Evolutionary conservation across 2,888 invertebrate species (phyloP).

Genomic region (Ormia ochracea): DNA sequence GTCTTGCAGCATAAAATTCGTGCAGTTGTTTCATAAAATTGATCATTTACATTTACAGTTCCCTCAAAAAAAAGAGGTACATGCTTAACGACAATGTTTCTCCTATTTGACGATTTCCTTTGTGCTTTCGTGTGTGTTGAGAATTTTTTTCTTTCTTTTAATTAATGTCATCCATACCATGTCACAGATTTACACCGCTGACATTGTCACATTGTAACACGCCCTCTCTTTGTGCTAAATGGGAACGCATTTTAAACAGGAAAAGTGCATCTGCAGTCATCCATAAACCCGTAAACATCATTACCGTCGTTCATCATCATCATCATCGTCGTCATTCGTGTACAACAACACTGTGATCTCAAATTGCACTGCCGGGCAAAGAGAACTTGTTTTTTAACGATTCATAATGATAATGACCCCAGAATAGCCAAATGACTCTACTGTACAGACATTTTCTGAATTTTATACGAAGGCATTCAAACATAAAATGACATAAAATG

Average conservation of each 20-base stretch:
- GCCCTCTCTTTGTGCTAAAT: slow-evolving; percentile 38
- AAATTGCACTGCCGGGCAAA: background rate
- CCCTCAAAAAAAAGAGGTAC: slow-evolving; percentile 12
- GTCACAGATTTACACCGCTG: slow-evolving; percentile 54
- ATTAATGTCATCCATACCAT: slow-evolving; percentile 54
- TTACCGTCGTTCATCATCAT: background rate
- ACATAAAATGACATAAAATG: no score
- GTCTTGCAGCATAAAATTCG: slow-evolving; percentile 1
- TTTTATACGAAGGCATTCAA: no score
- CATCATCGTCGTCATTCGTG: background rate
- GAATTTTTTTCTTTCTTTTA: slow-evolving; percentile 30
- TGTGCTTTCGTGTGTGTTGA: background rate
- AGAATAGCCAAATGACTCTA: background rate
- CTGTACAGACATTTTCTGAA: background rate
- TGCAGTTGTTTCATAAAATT: slow-evolving; percentile 2
- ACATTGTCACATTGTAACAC: slow-evolving; percentile 53
- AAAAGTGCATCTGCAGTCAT: slow-evolving; percentile 41
- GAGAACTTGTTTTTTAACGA: no score
- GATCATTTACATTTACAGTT: background rate
- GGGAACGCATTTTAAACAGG: background rate
- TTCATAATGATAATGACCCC: background rate
- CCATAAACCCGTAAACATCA: no score
- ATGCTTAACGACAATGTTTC: slow-evolving; percentile 8
- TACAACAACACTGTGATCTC: background rate
- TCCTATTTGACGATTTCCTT: slow-evolving; percentile 29